phyloP scores from a whole-genome alignment of 2,888 invertebrate species.

The Xestia c-nigrum region DNA sequence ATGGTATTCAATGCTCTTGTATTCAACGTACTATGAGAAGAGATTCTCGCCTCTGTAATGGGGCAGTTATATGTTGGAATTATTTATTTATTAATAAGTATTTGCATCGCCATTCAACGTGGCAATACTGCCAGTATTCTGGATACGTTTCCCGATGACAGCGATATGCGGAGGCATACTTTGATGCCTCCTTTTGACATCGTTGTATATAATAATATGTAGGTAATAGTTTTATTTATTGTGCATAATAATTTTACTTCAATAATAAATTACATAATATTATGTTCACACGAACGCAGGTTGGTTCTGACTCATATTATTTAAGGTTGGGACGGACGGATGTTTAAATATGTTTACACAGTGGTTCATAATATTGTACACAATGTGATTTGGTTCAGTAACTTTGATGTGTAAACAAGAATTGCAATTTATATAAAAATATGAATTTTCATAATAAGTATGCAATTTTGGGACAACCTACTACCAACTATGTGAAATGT shows the following conservation, averaged over 20 bases:
- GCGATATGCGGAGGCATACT: no score
- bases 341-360: neutral
- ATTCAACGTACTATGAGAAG: neutral
- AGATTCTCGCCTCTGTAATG: no score
- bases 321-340: neutral
- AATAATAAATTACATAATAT: no score
- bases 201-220: no score
- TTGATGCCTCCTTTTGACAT: no score
- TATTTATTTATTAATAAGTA: neutral
- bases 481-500: neutral
- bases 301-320: neutral
- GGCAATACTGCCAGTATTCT: no score
- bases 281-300: neutral
- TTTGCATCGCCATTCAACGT: no score
- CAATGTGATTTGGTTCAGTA: slow-evolving; percentile 2
- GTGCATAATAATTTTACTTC: no score
- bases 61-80: neutral
- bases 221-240: no score
- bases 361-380: neutral
- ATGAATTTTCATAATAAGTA: neutral
- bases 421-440: neutral
- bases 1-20: neutral
- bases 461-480: neutral
- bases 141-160: no score
- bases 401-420: neutral